phyloP scores from a whole-genome alignment of 2,797 vertebrate genomes.

The Sphenodon punctatus region DNA sequence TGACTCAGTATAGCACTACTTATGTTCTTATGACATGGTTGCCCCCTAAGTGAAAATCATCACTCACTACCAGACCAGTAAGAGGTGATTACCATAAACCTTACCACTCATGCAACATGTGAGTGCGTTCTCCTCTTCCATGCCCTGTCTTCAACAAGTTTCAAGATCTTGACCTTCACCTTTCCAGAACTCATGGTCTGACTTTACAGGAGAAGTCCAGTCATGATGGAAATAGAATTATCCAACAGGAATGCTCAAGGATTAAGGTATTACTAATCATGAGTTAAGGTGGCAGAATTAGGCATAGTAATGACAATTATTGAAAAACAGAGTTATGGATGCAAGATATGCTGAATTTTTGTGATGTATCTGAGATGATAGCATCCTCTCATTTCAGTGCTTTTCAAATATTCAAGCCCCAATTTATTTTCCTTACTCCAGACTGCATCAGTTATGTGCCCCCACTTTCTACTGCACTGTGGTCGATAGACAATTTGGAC shows the following conservation, averaged over 20 bases:
- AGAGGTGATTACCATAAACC: too few relatives aligned
- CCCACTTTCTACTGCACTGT: not conserved
- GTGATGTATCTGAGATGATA: not conserved
- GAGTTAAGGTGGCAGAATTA: not conserved
- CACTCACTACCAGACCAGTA: too few relatives aligned
- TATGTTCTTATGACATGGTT: too few relatives aligned
- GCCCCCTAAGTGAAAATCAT: too few relatives aligned
- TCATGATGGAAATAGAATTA: not conserved
- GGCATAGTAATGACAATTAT: not conserved
- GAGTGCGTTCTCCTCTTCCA: too few relatives aligned
- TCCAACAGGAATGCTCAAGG: not conserved
- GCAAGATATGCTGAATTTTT: not conserved
- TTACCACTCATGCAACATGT: too few relatives aligned
- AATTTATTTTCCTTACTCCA: constrained; percentile 2
- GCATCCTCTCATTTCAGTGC: constrained; percentile 24
- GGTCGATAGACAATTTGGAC: constrained; percentile 70
- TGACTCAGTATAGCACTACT: too few relatives aligned
- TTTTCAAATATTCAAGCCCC: constrained; percentile 20
- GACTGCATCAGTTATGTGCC: constrained; percentile 18
- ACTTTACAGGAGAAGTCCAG: not conserved
- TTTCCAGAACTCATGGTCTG: not conserved
- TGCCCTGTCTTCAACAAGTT: too few relatives aligned
- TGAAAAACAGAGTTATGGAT: too few relatives aligned
- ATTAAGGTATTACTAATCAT: not conserved
- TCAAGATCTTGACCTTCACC: not conserved